A percentile compares a stretch with the other conserved stretches of the same genome.
phyloP scores from a whole-genome alignment of 2,113 vertebrate genomes.

The Neomonachus schauinslandi region DNA sequence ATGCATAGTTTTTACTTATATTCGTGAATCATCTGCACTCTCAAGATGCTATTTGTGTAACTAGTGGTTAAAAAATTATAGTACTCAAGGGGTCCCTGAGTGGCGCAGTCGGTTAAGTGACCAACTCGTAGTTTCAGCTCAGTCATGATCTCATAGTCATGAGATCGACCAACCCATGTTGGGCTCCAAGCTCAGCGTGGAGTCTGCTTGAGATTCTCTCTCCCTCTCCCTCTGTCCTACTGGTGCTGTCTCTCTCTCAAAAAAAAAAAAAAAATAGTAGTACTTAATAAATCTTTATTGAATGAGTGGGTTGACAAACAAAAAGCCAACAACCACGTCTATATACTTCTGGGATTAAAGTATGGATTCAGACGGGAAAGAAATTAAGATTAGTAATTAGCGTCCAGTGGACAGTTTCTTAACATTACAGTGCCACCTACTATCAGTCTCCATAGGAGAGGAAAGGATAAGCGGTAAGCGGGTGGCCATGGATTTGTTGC shows the following conservation, averaged over 20 bases:
- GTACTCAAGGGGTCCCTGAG: not conserved
- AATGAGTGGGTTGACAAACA: not conserved
- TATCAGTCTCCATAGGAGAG: slow-evolving; percentile 65
- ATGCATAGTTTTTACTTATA: not conserved
- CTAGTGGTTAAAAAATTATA: not conserved
- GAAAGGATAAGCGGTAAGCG: slow-evolving; percentile 67
- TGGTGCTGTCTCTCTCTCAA: not conserved
- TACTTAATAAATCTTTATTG: not conserved
- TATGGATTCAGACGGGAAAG: slow-evolving; percentile 75
- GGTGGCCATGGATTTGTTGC: slow-evolving; percentile 79
- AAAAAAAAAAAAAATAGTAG: not conserved
- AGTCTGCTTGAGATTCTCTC: not conserved
- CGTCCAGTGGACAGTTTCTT: slow-evolving; percentile 71
- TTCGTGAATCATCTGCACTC: not conserved
- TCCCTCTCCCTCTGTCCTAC: not conserved
- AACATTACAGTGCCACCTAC: slow-evolving; percentile 59
- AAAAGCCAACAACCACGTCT: not conserved
- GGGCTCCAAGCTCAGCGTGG: not conserved
- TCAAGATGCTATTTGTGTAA: not conserved
- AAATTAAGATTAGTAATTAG: slow-evolving; percentile 81
- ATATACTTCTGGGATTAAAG: slow-evolving; percentile 43
- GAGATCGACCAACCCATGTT: not conserved
- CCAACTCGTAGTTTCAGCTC: not conserved
- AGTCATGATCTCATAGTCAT: not conserved
- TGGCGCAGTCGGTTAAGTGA: not conserved